A percentile compares a stretch with the other conserved stretches of the same genome.
These are phyloP conservation scores for Drosophila navojoa DNA, from an alignment of 1,140 invertebrate species.

Conservation along the genomic window DNA sequence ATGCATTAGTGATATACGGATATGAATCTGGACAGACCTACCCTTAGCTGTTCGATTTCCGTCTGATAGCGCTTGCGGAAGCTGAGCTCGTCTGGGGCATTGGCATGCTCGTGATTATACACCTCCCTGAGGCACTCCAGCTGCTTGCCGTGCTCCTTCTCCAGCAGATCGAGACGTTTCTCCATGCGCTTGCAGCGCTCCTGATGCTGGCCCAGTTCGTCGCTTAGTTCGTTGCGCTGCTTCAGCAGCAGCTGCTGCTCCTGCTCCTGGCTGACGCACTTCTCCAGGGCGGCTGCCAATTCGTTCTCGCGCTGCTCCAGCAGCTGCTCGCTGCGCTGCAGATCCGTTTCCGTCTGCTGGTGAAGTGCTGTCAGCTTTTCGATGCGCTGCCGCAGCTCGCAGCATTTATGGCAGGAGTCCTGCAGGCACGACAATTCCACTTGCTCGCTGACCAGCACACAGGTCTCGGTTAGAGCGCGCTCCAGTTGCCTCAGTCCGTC, in stretches of 20 bases:
- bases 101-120: constrained; percentile 86
- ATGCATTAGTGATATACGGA: not conserved
- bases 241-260: constrained; percentile 67
- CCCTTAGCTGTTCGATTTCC: constrained; percentile 93
- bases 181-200: constrained; percentile 89
- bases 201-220: constrained; percentile 85
- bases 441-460: constrained; percentile 78
- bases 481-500: constrained; percentile 86
- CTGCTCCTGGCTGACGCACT: constrained; percentile 71
- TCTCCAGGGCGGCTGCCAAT: constrained; percentile 68
- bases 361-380: constrained; percentile 62
- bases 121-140: constrained; percentile 89
- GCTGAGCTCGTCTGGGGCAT: constrained; percentile 86
- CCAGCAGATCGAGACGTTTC: constrained; percentile 88
- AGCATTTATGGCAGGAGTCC: constrained; percentile 84
- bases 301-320: constrained; percentile 72
- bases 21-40: constrained; percentile 63
- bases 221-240: constrained; percentile 81
- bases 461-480: constrained; percentile 86
- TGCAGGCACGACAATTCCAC: constrained; percentile 80
- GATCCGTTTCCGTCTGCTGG: constrained; percentile 67
- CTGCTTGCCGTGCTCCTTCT: constrained; percentile 91
- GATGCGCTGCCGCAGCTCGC: constrained; percentile 75
- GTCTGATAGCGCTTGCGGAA: constrained; percentile 91
- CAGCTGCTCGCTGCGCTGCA: constrained; percentile 69